These are phyloP conservation scores for Dendroctonus ponderosae DNA, from an alignment of 1,140 invertebrate genomes.

Conservation along the genomic window DNA sequence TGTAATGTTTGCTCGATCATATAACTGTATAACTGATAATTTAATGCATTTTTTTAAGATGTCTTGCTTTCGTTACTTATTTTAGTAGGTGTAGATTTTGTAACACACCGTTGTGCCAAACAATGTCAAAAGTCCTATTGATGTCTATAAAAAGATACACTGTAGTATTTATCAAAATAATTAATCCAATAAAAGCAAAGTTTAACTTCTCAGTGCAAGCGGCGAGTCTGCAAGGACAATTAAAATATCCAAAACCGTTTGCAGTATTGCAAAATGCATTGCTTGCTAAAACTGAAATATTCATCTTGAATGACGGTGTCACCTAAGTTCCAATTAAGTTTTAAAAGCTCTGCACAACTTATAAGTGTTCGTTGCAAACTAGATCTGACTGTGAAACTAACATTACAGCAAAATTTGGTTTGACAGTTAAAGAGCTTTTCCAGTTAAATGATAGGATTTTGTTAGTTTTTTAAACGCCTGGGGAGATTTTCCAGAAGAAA, in stretches of 20 bases:
- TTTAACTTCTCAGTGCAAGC: too few species aligned
- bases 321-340: slow-evolving; percentile 16
- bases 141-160: too few species aligned
- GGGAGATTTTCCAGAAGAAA: not conserved
- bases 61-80: too few species aligned
- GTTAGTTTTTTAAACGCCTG: too few species aligned
- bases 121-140: too few species aligned
- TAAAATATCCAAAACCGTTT: slow-evolving; percentile 1
- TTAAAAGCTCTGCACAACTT: slow-evolving; percentile 13
- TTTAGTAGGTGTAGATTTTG: not conserved
- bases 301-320: slow-evolving; percentile 16
- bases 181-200: too few species aligned
- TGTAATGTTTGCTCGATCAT: too few species aligned
- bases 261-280: slow-evolving; percentile 4
- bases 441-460: slow-evolving; percentile 16
- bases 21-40: too few species aligned
- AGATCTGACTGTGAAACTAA: slow-evolving; percentile 15
- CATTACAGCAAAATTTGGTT: slow-evolving; percentile 21
- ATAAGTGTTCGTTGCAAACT: slow-evolving; percentile 13
- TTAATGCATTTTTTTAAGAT: too few species aligned
- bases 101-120: too few species aligned
- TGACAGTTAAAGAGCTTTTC: slow-evolving; percentile 13
- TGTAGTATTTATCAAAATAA: too few species aligned
- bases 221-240: not conserved
- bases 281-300: slow-evolving; percentile 16